Evolutionary conservation across 2,797 vertebrate species (phyloP).

Genomic region (Leucoraja ocellata): DNA sequence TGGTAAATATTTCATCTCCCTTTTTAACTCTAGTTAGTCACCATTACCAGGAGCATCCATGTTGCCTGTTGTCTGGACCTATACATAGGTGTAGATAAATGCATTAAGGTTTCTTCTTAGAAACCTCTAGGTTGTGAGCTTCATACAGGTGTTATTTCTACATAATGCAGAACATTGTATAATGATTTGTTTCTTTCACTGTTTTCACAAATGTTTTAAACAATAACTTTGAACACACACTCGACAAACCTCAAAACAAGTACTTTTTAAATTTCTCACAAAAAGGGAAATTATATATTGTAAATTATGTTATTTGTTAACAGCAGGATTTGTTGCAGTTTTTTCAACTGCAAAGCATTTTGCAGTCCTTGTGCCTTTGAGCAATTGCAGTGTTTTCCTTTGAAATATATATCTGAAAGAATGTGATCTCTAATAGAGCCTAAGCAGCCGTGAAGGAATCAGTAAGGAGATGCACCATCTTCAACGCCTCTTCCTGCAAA

Average conservation of each 20-base stretch:
- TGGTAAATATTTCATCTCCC: neutral
- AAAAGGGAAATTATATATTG: neutral
- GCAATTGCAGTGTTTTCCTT: neutral
- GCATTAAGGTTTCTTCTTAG: neutral
- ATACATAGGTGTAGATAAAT: neutral
- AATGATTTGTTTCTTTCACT: neutral
- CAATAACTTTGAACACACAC: neutral
- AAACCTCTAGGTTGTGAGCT: neutral
- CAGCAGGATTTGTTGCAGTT: neutral
- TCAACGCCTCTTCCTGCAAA: constrained; percentile 93
- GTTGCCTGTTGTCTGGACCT: neutral
- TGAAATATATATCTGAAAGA: neutral
- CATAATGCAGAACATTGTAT: neutral
- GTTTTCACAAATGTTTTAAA: neutral
- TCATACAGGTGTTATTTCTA: neutral
- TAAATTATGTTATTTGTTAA: neutral
- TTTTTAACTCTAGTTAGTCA: neutral
- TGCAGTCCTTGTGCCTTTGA: neutral
- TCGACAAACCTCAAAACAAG: neutral
- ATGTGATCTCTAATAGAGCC: constrained; percentile 58
- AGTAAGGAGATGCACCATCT: constrained; percentile 98
- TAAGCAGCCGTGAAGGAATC: constrained; percentile 91
- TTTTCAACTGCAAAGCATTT: neutral
- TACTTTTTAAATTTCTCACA: neutral
- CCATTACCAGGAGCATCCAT: neutral